A percentile compares a stretch with the other conserved stretches of the same genome.
These are phyloP conservation scores for Eulimnadia texana DNA, from an alignment of 1,140 invertebrate genomes.

Conservation along the genomic window DNA sequence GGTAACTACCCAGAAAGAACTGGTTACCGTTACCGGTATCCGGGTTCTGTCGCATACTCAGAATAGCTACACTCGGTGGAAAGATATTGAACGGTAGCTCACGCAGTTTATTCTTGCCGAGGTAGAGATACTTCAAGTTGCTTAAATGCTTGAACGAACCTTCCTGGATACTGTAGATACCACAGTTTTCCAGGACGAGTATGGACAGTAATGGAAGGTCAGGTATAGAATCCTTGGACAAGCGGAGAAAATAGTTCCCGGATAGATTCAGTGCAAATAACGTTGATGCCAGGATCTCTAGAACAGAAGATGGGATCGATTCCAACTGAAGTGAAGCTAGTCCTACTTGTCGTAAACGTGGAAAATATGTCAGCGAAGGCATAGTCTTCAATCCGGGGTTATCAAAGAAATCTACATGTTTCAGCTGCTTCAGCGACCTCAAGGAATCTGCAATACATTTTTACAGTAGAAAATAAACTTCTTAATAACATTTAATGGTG, in stretches of 20 bases:
- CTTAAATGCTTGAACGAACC: conserved; percentile 5
- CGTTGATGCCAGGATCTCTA: background rate
- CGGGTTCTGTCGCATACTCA: conserved; percentile 15
- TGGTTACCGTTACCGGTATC: background rate
- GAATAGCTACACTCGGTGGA: conserved; percentile 2
- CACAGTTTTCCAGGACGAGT: conserved; percentile 13
- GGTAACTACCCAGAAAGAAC: background rate
- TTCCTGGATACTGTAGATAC: conserved; percentile 9
- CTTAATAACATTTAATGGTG: no score
- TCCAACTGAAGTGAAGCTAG: conserved; percentile 11
- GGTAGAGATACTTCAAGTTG: conserved; percentile 10
- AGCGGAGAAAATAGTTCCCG: conserved; percentile 10
- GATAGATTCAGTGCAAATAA: conserved; percentile 7
- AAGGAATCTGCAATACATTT: conserved; percentile 16
- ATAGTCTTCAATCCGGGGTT: conserved; percentile 12
- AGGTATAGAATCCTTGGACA: background rate
- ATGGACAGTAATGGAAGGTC: background rate
- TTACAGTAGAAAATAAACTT: no score
- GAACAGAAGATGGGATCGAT: background rate
- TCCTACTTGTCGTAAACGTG: conserved; percentile 6
- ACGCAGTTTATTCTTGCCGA: conserved; percentile 13
- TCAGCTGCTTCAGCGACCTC: background rate
- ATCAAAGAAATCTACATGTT: conserved; percentile 17
- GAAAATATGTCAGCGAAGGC: background rate
- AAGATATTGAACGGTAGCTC: conserved; percentile 5